These are phyloP conservation scores for Siderastrea radians DNA, from an alignment of 92 coral and sea anemone genomes.

Conservation along the genomic window DNA sequence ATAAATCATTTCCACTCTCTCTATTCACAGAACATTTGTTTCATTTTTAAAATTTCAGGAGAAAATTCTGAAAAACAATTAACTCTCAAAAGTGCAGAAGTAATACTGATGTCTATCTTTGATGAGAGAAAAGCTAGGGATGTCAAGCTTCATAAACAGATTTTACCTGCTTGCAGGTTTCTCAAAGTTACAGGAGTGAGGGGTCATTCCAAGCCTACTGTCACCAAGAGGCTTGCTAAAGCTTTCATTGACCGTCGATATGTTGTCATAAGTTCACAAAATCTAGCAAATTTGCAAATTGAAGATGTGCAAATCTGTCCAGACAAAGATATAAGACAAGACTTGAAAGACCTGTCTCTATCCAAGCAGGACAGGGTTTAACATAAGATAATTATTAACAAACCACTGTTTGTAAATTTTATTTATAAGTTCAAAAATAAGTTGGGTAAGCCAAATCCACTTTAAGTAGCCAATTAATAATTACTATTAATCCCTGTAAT, in stretches of 20 bases:
- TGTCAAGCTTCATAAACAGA: constrained; percentile 44
- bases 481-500: background rate
- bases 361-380: constrained; percentile 8
- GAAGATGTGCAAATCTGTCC: constrained; percentile 6
- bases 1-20: background rate
- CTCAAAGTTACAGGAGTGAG: constrained; percentile 47
- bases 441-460: background rate
- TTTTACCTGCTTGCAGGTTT: constrained; percentile 55
- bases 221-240: constrained; percentile 39
- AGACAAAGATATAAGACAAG: constrained; percentile 19
- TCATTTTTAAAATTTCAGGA: constrained; percentile 14
- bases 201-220: constrained; percentile 44
- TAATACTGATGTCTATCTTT: constrained; percentile 43
- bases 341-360: constrained; percentile 5
- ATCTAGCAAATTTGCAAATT: constrained; percentile 22
- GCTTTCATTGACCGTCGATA: constrained; percentile 35
- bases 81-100: constrained; percentile 51
- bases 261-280: constrained; percentile 13
- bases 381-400: no score
- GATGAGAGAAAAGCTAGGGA: constrained; percentile 44
- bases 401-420: no score
- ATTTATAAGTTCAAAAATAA: no score
- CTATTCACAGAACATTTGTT: constrained; percentile 18
- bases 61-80: constrained; percentile 3
- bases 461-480: background rate